Evolutionary conservation across 2,113 vertebrate species (phyloP), one percentile per base, ranked within the genome.

Genomic region (Upupa epops): DNA sequence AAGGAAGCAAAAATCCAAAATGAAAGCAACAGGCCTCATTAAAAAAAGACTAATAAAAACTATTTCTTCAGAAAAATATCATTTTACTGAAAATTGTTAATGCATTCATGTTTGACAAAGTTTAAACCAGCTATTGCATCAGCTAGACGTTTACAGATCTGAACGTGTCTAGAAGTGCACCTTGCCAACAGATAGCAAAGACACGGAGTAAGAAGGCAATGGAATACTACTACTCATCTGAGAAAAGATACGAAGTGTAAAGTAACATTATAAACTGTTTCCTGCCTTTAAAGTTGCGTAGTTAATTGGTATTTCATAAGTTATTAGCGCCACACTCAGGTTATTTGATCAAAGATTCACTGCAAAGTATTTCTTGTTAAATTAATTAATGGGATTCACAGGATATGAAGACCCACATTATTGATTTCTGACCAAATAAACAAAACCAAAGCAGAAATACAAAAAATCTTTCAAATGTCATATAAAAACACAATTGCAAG

Each of bases 71-170:
- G 55, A 65, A 84, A 15, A 56, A 66, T 0, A 72, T 3, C 71
- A 65, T 25, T 14, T 24, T 58, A 32, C 7, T 36, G 26, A 83
- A 68, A 42, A 93, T 59, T 77, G 29, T 60, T 58, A 81, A 92
- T 42, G 64, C 15, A 54, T 36, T 46, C 77, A 68, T 74, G 80
- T 32, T 51, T 72, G 49, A 72, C 40, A 84, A 36, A 12, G 17
- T 88, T 74, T 71, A 49, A 25, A 88, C 34, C 14, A 83, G 25
- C 4, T 88, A 56, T 75, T 90, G 36, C 80, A 73, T 90, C 65
- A 94, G 32, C 36, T 83, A 60, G 11, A 54, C 73, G 31, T 90
- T 61, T 84, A 86, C 52, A 88, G 51, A 81, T 78, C 79, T 46
- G 25, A 95, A 86, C 17, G 70, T 9, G 66, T 58, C 46, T 26